phyloP scores from a whole-genome alignment of 2,797 vertebrate species.

The Ambastaia sidthimunki region DNA sequence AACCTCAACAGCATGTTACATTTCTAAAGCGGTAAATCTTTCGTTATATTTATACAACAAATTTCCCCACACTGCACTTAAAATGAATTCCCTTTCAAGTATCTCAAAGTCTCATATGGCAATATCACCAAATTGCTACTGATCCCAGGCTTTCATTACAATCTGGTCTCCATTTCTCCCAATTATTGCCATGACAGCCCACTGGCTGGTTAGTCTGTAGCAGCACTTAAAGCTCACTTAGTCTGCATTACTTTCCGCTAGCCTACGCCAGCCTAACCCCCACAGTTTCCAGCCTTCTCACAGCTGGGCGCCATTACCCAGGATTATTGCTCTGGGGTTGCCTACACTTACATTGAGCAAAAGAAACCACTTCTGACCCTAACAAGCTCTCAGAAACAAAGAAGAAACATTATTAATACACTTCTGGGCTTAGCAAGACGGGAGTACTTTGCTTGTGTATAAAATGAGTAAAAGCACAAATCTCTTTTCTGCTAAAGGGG shows the following conservation, averaged over 20 bases:
- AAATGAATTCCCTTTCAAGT: slow-evolving; percentile 24
- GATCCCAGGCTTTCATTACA: slow-evolving; percentile 26
- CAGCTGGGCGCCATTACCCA: slow-evolving; percentile 80
- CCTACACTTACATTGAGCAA: slow-evolving; percentile 63
- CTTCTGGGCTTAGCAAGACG: background rate
- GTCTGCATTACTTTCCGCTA: slow-evolving; percentile 54
- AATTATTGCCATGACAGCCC: slow-evolving; percentile 59
- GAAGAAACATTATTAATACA: slow-evolving; percentile 27
- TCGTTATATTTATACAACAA: slow-evolving; percentile 5
- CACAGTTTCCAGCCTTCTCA: slow-evolving; percentile 58
- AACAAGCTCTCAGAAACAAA: slow-evolving; percentile 29
- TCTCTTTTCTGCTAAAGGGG: too few relatives aligned
- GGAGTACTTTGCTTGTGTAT: background rate
- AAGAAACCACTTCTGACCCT: slow-evolving; percentile 61
- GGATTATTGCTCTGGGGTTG: slow-evolving; percentile 64
- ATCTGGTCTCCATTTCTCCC: slow-evolving; percentile 61
- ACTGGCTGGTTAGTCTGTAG: slow-evolving; percentile 58
- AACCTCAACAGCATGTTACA: slow-evolving; percentile 8
- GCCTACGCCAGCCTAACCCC: slow-evolving; percentile 21
- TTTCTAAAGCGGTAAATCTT: slow-evolving; percentile 29
- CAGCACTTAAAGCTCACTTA: slow-evolving; percentile 68
- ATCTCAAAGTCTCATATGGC: slow-evolving; percentile 20
- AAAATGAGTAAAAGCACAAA: background rate
- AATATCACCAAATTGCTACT: slow-evolving; percentile 29
- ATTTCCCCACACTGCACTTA: slow-evolving; percentile 12